Percentiles rank a stretch among this genome's conserved stretches.
phyloP scores from a whole-genome alignment of 1,140 invertebrate genomes.

The Monomorium pharaonis region DNA sequence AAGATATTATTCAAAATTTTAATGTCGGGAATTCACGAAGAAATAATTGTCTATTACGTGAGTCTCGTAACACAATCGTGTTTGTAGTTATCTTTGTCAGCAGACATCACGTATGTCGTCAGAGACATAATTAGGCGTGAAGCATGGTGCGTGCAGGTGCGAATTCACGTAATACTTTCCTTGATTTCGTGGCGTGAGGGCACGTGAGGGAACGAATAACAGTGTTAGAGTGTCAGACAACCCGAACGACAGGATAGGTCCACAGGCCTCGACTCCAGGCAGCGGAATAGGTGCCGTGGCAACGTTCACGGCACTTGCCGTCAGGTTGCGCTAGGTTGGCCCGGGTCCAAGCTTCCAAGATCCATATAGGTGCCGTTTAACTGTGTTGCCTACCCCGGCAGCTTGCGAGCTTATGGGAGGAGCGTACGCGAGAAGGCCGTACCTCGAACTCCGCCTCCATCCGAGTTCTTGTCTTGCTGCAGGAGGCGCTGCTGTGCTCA shows the following conservation, averaged over 20 bases:
- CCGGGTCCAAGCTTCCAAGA: conserved; percentile 73
- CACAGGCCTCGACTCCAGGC: conserved; percentile 69
- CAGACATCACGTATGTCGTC: background rate
- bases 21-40: background rate
- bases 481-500: conserved; percentile 66
- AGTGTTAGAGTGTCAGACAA: conserved; percentile 34
- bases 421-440: conserved; percentile 78
- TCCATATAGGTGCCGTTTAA: conserved; percentile 77
- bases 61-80: background rate
- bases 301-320: conserved; percentile 65
- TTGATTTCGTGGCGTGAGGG: background rate
- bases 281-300: conserved; percentile 69
- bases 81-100: background rate
- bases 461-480: conserved; percentile 62
- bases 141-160: background rate
- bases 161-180: conserved; percentile 25
- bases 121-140: background rate
- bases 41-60: background rate
- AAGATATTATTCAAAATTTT: background rate
- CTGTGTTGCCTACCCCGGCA: conserved; percentile 66
- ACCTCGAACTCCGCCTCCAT: conserved; percentile 82
- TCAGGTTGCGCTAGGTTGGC: conserved; percentile 77
- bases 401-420: conserved; percentile 81
- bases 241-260: conserved; percentile 61
- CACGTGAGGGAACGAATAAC: conserved; percentile 6